A percentile compares a stretch with the other conserved stretches of the same genome.
phyloP scores from a whole-genome alignment of 1,140 invertebrate genomes.

The Belonocnema kinseyi region DNA sequence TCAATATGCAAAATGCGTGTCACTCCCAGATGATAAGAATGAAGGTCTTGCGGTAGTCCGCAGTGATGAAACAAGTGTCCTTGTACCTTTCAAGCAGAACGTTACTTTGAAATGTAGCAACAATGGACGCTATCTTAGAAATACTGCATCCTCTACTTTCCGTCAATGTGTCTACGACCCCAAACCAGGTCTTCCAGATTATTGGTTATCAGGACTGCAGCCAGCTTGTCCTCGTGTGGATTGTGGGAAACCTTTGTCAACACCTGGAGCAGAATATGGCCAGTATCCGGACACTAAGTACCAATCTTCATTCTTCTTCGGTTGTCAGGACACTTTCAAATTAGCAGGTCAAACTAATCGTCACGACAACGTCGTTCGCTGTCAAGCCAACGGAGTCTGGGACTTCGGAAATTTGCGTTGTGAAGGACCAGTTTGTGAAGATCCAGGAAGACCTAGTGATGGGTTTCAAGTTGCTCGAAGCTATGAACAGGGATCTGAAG shows the following conservation, averaged over 20 bases:
- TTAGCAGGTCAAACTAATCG: slow-evolving; percentile 93
- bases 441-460: slow-evolving; percentile 95
- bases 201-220: slow-evolving; percentile 92
- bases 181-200: slow-evolving; percentile 90
- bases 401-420: slow-evolving; percentile 97
- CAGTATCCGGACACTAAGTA: slow-evolving; percentile 91
- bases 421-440: slow-evolving; percentile 96
- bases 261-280: slow-evolving; percentile 94
- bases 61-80: slow-evolving; percentile 85
- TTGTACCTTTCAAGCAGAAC: slow-evolving; percentile 93
- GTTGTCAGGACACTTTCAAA: slow-evolving; percentile 97
- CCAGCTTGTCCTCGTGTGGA: slow-evolving; percentile 92
- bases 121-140: slow-evolving; percentile 85
- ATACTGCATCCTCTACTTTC: slow-evolving; percentile 88
- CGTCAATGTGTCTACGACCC: slow-evolving; percentile 97
- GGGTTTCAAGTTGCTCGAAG: slow-evolving; percentile 91
- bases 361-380: slow-evolving; percentile 94
- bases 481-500: slow-evolving; percentile 95
- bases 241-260: slow-evolving; percentile 90
- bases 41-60: slow-evolving; percentile 88
- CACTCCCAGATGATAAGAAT: slow-evolving; percentile 90
- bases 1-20: slow-evolving; percentile 93
- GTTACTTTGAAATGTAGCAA: slow-evolving; percentile 89
- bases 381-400: slow-evolving; percentile 95
- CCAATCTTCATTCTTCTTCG: slow-evolving; percentile 96